Evolutionary conservation across 2,797 vertebrate species (phyloP).

Genomic region (Distichodus sexfasciatus): DNA sequence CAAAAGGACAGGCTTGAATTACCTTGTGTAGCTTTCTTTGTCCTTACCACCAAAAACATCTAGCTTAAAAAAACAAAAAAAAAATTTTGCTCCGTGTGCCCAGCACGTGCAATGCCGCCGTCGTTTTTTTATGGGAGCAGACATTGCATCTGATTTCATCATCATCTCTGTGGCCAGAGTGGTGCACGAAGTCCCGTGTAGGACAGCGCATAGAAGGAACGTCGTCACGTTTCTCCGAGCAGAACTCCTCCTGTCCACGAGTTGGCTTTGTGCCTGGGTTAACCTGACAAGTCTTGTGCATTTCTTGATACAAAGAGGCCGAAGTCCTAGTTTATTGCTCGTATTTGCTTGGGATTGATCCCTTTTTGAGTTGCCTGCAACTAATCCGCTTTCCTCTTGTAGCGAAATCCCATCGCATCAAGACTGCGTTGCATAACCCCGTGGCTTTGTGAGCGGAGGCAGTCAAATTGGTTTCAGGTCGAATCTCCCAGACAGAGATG

Average conservation of each 20-base stretch:
- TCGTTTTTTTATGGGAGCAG: neutral
- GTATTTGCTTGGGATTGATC: no score
- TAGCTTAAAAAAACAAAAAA: no score
- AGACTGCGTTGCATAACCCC: constrained; percentile 16
- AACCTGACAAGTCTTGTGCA: no score
- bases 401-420: constrained; percentile 6
- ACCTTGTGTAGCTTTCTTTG: neutral
- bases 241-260: neutral
- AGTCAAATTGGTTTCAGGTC: constrained; percentile 2
- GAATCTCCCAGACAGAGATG: constrained; percentile 3
- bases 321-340: no score
- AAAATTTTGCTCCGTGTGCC: neutral
- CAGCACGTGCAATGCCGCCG: neutral
- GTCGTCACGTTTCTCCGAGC: neutral
- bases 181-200: neutral
- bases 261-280: no score
- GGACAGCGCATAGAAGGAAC: neutral
- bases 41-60: neutral
- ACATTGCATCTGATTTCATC: constrained; percentile 49
- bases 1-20: no score
- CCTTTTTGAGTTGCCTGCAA: neutral
- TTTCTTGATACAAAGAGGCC: no score
- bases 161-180: constrained; percentile 19
- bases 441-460: neutral
- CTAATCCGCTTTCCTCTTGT: constrained; percentile 7